Evolutionary conservation across 2,113 vertebrate species (phyloP).

Genomic region (Illadopsis cleaveri): DNA sequence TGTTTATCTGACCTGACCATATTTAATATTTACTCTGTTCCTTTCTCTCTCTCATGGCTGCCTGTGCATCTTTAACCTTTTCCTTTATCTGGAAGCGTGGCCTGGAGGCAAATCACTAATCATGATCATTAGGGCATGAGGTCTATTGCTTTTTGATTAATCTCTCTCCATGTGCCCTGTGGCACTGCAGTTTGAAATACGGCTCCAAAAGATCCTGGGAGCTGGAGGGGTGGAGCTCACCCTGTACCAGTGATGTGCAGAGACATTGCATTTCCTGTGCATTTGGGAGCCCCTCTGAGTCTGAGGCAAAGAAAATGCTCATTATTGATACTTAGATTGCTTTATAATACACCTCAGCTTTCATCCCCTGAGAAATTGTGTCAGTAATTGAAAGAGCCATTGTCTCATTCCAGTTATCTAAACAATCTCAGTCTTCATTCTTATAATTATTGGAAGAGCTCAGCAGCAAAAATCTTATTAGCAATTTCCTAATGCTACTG

Average conservation of each 20-base stretch:
- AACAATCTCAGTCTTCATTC: slow-evolving; percentile 55
- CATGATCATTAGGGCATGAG: background rate
- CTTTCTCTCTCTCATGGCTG: background rate
- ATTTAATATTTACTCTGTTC: background rate
- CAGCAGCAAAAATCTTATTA: slow-evolving; percentile 57
- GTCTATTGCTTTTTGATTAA: background rate
- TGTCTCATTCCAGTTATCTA: slow-evolving; percentile 59
- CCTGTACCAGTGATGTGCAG: background rate
- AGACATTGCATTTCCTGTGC: background rate
- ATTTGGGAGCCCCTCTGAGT: background rate
- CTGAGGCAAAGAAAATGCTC: background rate
- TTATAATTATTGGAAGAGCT: slow-evolving; percentile 53
- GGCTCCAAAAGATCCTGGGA: background rate
- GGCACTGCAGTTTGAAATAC: background rate
- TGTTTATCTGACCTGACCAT: background rate
- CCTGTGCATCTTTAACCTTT: background rate
- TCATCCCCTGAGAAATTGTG: slow-evolving; percentile 41
- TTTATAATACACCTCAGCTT: background rate
- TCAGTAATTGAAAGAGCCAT: slow-evolving; percentile 59
- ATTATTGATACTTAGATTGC: background rate
- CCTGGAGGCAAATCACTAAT: background rate
- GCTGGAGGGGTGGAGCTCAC: background rate
- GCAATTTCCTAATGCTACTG: slow-evolving; percentile 3
- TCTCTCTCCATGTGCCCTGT: background rate
- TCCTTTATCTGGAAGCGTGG: background rate